Evolutionary conservation across 2,113 vertebrate species (phyloP).

Genomic region (Muntiacus muntjak): DNA sequence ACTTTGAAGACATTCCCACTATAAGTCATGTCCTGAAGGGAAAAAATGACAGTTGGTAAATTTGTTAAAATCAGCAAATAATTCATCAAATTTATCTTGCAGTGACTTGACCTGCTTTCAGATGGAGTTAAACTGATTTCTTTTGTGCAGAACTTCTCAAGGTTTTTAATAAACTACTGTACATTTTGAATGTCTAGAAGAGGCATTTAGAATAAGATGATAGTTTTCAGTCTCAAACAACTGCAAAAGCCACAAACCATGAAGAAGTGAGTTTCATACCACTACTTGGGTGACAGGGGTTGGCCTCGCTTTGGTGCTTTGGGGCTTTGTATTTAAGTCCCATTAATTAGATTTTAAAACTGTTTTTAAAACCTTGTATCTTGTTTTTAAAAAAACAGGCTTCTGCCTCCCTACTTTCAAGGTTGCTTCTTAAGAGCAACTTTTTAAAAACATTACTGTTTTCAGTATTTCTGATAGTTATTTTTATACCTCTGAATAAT

Average conservation of each 20-base stretch:
- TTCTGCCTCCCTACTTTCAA: background rate
- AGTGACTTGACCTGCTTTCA: background rate
- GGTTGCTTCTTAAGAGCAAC: background rate
- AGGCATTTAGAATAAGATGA: background rate
- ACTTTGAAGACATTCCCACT: background rate
- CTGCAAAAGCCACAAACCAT: background rate
- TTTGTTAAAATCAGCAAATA: background rate
- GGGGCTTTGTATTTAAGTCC: background rate
- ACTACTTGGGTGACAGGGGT: background rate
- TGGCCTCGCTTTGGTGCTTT: rapidly evolving
- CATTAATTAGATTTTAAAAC: background rate
- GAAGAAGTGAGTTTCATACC: background rate
- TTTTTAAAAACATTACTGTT: background rate
- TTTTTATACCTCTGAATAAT: background rate
- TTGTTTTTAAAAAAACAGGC: background rate
- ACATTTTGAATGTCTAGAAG: background rate
- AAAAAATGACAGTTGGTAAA: background rate
- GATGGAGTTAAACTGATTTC: background rate
- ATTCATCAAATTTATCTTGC: background rate
- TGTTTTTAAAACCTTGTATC: background rate
- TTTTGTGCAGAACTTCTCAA: background rate
- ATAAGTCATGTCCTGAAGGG: background rate
- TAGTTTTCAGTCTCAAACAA: background rate
- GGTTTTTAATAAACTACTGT: background rate
- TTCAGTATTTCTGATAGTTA: background rate